phyloP scores from a whole-genome alignment of 2,797 vertebrate genomes.

The Limosa lapponica region DNA sequence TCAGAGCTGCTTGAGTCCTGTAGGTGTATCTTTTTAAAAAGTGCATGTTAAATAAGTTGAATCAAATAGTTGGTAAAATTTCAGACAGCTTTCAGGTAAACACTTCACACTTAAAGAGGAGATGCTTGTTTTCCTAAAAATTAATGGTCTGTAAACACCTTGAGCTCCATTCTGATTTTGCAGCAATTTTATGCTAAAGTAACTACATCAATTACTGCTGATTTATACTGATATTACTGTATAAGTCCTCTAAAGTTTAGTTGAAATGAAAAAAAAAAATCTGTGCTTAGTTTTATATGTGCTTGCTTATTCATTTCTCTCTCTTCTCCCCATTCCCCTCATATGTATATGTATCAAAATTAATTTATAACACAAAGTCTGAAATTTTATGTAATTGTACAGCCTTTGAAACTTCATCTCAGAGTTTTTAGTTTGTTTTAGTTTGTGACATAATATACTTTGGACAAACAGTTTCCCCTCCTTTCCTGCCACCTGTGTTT shows the following conservation, averaged over 20 bases:
- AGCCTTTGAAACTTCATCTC: not conserved
- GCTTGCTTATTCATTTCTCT: not conserved
- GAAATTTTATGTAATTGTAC: not conserved
- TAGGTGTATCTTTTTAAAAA: not conserved
- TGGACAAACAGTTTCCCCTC: not conserved
- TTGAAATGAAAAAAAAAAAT: not conserved
- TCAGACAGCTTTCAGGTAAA: constrained; percentile 14
- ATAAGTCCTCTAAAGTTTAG: not conserved
- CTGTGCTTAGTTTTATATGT: not conserved
- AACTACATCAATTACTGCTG: not conserved
- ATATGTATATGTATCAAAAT: not conserved
- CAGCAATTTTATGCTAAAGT: not conserved
- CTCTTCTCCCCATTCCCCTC: not conserved
- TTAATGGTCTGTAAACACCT: not conserved
- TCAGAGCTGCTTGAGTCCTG: not conserved
- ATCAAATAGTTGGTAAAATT: not conserved
- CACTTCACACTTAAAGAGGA: not conserved
- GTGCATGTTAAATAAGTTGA: not conserved
- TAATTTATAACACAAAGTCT: not conserved
- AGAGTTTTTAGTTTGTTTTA: not conserved
- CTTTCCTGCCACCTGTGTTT: not conserved
- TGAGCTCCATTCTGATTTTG: not conserved
- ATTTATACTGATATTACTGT: not conserved
- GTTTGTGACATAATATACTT: not conserved
- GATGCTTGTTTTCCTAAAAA: not conserved